Percentiles rank a stretch among this genome's conserved stretches.
phyloP scores from a whole-genome alignment of 2,113 vertebrate species.

The Poeciliopsis retropinna region DNA sequence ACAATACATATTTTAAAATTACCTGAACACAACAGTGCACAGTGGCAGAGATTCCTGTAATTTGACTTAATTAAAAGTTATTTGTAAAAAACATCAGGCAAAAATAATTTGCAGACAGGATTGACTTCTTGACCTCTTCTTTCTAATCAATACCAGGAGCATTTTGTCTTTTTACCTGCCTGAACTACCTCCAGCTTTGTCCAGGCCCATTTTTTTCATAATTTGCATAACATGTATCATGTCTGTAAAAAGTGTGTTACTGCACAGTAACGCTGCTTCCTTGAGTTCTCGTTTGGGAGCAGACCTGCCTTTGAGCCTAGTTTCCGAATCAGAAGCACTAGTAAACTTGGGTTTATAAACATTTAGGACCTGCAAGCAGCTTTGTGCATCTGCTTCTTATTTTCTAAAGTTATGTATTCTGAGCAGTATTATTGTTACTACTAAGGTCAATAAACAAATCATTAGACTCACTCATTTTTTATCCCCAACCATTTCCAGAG shows the following conservation, averaged over 20 bases:
- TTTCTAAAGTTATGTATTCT: constrained; percentile 3
- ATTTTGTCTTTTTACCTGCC: too few species aligned
- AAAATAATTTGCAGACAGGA: too few species aligned
- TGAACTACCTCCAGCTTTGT: too few species aligned
- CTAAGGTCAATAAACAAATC: constrained; percentile 23
- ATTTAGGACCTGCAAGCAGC: not conserved
- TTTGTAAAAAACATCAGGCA: too few species aligned
- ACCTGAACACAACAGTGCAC: too few species aligned
- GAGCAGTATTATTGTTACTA: constrained; percentile 18
- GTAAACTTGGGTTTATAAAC: not conserved
- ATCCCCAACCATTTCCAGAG: constrained; percentile 21
- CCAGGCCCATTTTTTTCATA: too few species aligned
- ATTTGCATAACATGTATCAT: too few species aligned
- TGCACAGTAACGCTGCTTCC: not conserved
- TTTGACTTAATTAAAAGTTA: too few species aligned
- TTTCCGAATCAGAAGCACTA: not conserved
- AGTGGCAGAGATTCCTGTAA: too few species aligned
- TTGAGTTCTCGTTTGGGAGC: not conserved
- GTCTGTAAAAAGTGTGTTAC: not conserved
- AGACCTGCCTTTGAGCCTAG: not conserved
- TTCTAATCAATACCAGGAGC: too few species aligned
- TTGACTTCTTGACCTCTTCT: too few species aligned
- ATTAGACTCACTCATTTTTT: constrained; percentile 25
- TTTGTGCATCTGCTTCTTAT: not conserved
- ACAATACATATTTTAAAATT: too few species aligned